phyloP scores from a whole-genome alignment of 2,888 invertebrate genomes.

The Carterocephalus palaemon region DNA sequence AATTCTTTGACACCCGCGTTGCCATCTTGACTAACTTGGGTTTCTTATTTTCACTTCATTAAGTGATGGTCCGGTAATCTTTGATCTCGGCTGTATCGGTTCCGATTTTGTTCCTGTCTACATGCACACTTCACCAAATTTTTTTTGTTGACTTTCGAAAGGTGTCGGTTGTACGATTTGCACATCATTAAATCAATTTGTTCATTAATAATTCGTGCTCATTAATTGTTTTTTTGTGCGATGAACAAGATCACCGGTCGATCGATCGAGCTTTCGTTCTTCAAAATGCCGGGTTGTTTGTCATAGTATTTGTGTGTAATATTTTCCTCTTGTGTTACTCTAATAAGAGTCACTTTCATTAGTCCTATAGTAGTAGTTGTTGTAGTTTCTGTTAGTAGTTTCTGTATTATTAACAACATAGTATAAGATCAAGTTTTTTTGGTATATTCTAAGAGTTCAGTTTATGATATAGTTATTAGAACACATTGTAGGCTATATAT shows the following conservation, averaged over 20 bases:
- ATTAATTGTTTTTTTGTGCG: conserved; percentile 8
- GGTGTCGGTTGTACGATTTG: conserved; percentile 12
- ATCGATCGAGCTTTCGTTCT: conserved; percentile 1
- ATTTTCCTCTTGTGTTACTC: no score
- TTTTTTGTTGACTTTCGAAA: conserved; percentile 17
- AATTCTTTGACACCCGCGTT: conserved; percentile 11
- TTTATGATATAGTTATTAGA: no score
- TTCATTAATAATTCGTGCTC: conserved; percentile 11
- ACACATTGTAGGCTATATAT: no score
- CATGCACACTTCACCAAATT: neutral
- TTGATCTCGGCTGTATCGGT: conserved; percentile 13
- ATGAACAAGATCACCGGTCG: neutral
- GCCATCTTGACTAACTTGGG: conserved; percentile 11
- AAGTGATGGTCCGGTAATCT: conserved; percentile 12
- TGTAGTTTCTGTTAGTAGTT: no score
- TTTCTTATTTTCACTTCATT: conserved; percentile 19
- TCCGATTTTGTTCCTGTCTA: conserved; percentile 14
- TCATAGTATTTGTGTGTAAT: conserved; percentile 8
- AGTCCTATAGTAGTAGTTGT: no score
- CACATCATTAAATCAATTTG: conserved; percentile 23
- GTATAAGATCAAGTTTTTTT: no score
- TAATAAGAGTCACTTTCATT: no score
- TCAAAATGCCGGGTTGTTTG: conserved; percentile 11
- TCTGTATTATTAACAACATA: no score
- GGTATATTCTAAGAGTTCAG: no score